Evolutionary conservation across 2,113 vertebrate genomes (phyloP).

Genomic region (Tyto alba): DNA sequence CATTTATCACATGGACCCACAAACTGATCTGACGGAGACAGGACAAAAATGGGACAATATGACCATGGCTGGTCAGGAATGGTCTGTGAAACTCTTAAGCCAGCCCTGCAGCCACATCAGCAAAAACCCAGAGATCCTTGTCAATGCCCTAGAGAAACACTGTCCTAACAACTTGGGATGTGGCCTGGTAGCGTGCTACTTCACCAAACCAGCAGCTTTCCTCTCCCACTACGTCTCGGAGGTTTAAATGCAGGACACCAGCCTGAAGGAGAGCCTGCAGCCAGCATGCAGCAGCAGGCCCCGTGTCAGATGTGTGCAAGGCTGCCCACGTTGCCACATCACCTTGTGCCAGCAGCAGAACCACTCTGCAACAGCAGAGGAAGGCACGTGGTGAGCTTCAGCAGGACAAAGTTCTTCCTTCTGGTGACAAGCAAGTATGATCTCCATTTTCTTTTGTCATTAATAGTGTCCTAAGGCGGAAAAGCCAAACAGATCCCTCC

Average conservation of each 20-base stretch:
- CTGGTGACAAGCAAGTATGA: neutral
- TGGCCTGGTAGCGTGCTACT: neutral
- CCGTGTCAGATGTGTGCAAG: neutral
- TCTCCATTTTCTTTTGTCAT: neutral
- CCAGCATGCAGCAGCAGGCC: rapidly evolving
- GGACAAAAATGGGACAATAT: neutral
- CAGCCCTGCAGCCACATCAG: neutral
- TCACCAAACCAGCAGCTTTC: neutral
- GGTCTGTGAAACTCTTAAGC: neutral
- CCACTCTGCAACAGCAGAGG: neutral
- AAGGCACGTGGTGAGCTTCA: rapidly evolving
- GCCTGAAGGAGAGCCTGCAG: neutral
- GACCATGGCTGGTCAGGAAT: rapidly evolving
- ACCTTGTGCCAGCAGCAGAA: neutral
- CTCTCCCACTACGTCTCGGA: neutral
- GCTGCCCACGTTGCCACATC: rapidly evolving
- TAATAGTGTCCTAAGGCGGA: neutral
- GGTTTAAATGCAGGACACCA: neutral
- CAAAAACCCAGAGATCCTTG: neutral
- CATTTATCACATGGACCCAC: neutral
- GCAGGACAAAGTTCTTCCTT: neutral
- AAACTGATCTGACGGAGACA: neutral
- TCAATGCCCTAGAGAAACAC: neutral
- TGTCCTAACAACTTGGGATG: neutral
- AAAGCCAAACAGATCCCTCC: neutral